A percentile compares a stretch with the other conserved stretches of the same genome.
Evolutionary conservation across 2,113 vertebrate genomes (phyloP).

Genomic region (Xenotilapia longispinis): DNA sequence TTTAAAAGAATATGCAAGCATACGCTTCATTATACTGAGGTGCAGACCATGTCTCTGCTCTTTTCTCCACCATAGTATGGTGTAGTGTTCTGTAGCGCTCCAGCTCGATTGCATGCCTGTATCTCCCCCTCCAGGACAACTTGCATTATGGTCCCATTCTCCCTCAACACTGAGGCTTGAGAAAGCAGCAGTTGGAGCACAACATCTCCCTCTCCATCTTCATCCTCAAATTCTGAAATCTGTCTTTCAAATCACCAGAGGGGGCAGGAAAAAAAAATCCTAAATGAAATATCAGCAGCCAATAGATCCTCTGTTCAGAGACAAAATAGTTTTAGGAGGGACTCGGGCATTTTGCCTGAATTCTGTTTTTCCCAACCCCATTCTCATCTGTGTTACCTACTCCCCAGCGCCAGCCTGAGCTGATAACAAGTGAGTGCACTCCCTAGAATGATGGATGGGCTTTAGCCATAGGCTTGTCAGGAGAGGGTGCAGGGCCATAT

Average conservation of each 20-base stretch:
- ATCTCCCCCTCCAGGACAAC: slow-evolving; percentile 79
- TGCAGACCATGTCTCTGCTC: slow-evolving; percentile 9
- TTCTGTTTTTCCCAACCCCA: slow-evolving; percentile 45
- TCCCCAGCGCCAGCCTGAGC: slow-evolving; percentile 62
- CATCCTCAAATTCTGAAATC: slow-evolving; percentile 13
- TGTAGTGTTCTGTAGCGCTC: slow-evolving; percentile 25
- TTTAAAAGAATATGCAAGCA: neutral
- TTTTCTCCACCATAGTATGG: neutral
- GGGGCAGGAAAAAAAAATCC: neutral
- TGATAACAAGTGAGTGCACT: slow-evolving; percentile 74
- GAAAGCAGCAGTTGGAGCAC: neutral
- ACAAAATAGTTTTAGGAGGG: slow-evolving; percentile 38
- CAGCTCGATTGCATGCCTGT: slow-evolving; percentile 66
- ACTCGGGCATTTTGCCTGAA: slow-evolving; percentile 44
- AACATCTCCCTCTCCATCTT: slow-evolving; percentile 24
- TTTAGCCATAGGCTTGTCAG: slow-evolving; percentile 71
- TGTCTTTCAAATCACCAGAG: slow-evolving; percentile 35
- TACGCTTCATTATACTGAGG: neutral
- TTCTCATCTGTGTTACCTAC: slow-evolving; percentile 38
- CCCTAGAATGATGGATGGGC: slow-evolving; percentile 74
- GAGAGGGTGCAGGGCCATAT: slow-evolving; percentile 77
- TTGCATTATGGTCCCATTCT: slow-evolving; percentile 54
- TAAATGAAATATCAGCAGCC: slow-evolving; percentile 32
- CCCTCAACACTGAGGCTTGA: slow-evolving; percentile 11
- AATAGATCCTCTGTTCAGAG: slow-evolving; percentile 18